Evolutionary conservation across 2,888 invertebrate genomes (phyloP).

Genomic region (Caenorhabditis afra): DNA sequence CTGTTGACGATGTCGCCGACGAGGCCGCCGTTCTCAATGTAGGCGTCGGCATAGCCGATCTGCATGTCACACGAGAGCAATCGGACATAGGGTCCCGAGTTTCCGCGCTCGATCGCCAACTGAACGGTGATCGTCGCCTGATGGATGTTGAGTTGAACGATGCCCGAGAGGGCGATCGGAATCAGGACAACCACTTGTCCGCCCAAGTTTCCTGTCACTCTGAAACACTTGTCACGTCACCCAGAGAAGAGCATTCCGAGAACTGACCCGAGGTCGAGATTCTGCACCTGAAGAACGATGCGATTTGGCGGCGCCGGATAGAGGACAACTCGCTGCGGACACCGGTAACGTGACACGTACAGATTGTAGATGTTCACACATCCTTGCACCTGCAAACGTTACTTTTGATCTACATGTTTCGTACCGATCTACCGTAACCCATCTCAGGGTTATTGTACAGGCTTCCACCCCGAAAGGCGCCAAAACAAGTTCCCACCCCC

Average conservation of each 20-base stretch:
- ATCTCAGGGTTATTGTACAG: background rate
- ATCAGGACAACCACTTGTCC: conserved; percentile 77
- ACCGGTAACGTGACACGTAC: conserved; percentile 77
- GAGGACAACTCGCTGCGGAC: conserved; percentile 75
- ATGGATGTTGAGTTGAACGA: conserved; percentile 77
- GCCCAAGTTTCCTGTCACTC: conserved; percentile 78
- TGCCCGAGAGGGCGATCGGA: conserved; percentile 76
- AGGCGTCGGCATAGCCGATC: conserved; percentile 77
- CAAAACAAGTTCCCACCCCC: background rate
- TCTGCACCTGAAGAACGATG: conserved; percentile 76
- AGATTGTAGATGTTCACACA: conserved; percentile 78
- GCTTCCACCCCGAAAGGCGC: background rate
- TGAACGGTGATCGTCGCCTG: conserved; percentile 71
- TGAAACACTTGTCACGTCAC: conserved; percentile 29
- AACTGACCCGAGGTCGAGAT: conserved; percentile 76
- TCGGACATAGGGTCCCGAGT: conserved; percentile 67
- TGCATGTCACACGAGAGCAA: conserved; percentile 70
- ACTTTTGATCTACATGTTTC: background rate
- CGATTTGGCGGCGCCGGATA: conserved; percentile 78
- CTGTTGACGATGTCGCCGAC: conserved; percentile 78
- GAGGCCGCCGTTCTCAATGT: conserved; percentile 78
- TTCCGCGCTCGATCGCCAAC: conserved; percentile 68
- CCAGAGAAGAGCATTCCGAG: background rate
- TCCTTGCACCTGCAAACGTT: conserved; percentile 71
- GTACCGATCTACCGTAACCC: background rate